phyloP scores from a whole-genome alignment of 2,797 vertebrate species.

The Catamblyrhynchus diadema region DNA sequence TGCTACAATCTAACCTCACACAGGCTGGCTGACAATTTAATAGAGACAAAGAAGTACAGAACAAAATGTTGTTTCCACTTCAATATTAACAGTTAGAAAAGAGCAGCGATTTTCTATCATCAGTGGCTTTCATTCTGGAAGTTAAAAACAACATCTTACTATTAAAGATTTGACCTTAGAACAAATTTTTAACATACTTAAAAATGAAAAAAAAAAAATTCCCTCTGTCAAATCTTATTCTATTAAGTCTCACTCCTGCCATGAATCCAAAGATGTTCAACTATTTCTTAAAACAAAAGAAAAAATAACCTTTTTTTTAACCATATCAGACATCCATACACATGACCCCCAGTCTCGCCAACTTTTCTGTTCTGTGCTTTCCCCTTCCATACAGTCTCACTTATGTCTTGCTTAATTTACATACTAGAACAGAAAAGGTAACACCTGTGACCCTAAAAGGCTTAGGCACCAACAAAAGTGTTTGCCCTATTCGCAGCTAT shows the following conservation, averaged over 20 bases:
- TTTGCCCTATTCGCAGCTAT: accelerated
- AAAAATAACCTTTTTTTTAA: not conserved
- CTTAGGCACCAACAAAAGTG: not conserved
- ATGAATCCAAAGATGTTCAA: not conserved
- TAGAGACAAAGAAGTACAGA: not conserved
- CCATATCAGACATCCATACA: not conserved
- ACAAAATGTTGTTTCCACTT: not conserved
- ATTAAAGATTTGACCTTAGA: not conserved
- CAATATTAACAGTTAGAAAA: not conserved
- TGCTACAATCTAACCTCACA: not conserved
- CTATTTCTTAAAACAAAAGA: not conserved
- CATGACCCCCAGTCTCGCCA: not conserved
- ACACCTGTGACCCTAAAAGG: not conserved
- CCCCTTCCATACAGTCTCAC: not conserved
- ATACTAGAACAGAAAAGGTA: not conserved
- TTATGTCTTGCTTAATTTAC: not conserved
- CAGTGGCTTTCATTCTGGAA: not conserved
- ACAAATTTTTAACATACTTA: not conserved
- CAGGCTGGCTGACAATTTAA: not conserved
- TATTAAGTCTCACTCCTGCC: not conserved
- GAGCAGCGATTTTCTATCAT: not conserved
- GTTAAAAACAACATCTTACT: not conserved
- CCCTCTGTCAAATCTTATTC: not conserved
- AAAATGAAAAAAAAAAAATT: not conserved
- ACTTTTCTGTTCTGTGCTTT: not conserved